phyloP scores from a whole-genome alignment of 2,113 vertebrate species.

The Pelusios castaneus region DNA sequence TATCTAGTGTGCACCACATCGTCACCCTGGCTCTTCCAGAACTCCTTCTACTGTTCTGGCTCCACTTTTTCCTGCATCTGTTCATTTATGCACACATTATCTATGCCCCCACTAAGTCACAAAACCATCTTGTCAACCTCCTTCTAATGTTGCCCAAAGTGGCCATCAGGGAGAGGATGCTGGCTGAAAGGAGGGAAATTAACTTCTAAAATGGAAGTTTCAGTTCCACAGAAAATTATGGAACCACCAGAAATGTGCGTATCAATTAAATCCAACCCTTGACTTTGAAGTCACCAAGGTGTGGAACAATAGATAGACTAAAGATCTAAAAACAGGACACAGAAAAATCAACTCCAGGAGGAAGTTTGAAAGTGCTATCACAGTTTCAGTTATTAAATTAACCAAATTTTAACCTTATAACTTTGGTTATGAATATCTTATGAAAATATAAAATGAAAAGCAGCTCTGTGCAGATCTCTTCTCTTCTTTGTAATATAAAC shows the following conservation, averaged over 20 bases:
- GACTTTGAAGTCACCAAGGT: neutral
- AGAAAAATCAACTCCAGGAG: neutral
- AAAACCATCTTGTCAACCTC: too few relatives aligned
- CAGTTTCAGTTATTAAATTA: neutral
- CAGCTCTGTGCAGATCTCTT: rapidly evolving
- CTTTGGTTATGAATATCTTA: neutral
- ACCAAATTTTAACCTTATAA: neutral
- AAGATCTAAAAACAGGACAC: neutral
- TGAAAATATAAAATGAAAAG: neutral
- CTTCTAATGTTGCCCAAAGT: too few relatives aligned
- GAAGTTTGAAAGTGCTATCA: neutral
- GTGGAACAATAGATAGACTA: neutral
- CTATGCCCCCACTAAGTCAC: too few relatives aligned
- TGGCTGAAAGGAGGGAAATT: neutral
- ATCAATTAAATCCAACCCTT: neutral
- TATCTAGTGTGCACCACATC: too few relatives aligned
- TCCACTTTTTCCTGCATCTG: too few relatives aligned
- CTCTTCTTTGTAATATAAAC: neutral
- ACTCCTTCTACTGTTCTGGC: too few relatives aligned
- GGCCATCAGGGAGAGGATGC: too few relatives aligned
- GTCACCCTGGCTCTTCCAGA: too few relatives aligned
- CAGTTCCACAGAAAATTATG: neutral
- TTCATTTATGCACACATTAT: too few relatives aligned
- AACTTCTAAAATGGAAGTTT: neutral
- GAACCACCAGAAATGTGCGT: neutral